Percentiles rank a stretch among this genome's conserved stretches.
Conservation (phyloP, 2,113 vertebrate genomes). For the Phyllopteryx taeniolatus region DNA sequence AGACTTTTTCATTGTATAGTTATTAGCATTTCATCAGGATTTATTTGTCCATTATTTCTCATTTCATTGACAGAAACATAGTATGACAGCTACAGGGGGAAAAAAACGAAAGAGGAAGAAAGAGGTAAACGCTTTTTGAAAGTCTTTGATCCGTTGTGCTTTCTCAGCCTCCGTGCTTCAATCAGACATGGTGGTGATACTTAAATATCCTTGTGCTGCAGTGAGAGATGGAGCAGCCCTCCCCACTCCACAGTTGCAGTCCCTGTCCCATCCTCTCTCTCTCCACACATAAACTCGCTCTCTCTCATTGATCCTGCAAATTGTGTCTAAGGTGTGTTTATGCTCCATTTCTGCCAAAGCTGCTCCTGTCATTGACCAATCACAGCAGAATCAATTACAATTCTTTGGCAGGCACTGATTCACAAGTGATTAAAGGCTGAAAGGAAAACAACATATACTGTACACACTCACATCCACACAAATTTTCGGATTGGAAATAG, state of each 20-base stretch:
- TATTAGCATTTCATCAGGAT: conserved; percentile 35
- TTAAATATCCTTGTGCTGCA: conserved; percentile 55
- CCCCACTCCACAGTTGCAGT: conserved; percentile 28
- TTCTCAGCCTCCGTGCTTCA: conserved; percentile 54
- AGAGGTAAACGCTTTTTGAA: conserved; percentile 49
- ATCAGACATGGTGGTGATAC: conserved; percentile 62
- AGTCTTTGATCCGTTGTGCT: conserved; percentile 65
- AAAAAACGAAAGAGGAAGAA: conserved; percentile 6
- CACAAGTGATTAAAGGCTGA: conserved; percentile 36
- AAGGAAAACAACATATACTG: conserved; percentile 22
- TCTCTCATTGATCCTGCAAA: conserved; percentile 74
- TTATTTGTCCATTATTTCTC: conserved; percentile 38
- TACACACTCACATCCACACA: conserved; percentile 15
- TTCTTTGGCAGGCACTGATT: conserved; percentile 65
- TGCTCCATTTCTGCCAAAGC: conserved; percentile 75
- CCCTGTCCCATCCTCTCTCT: conserved; percentile 9
- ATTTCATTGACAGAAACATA: conserved; percentile 37
- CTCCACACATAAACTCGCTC: conserved; percentile 34
- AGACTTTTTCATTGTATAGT: not conserved
- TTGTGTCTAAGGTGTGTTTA: conserved; percentile 72
- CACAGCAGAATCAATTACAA: conserved; percentile 78
- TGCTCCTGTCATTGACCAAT: conserved; percentile 75
- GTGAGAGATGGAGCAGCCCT: conserved; percentile 36
- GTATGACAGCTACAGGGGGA: conserved; percentile 26
- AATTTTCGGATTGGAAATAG: not conserved